These are phyloP conservation scores for Homarus gammarus DNA, from an alignment of 2,888 invertebrate genomes.

Conservation along the genomic window DNA sequence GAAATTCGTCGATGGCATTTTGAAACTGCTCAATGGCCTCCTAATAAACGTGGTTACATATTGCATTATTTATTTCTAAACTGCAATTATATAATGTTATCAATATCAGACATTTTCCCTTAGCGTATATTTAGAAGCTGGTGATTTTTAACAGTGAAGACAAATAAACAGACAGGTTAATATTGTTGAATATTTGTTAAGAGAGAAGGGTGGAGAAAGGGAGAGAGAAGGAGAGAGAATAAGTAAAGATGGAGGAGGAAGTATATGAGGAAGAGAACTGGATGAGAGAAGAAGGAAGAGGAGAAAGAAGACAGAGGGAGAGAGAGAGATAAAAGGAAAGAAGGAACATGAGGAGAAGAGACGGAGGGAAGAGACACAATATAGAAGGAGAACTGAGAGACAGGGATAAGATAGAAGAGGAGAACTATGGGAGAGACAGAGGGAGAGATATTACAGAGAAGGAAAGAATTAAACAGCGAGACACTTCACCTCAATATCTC, in stretches of 20 bases:
- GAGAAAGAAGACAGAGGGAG: conserved; percentile 13
- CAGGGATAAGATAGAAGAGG: conserved; percentile 8
- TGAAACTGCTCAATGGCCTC: too few relatives aligned
- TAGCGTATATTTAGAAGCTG: too few relatives aligned
- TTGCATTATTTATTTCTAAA: too few relatives aligned
- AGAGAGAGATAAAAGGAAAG: conserved; percentile 16
- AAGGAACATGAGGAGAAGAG: background rate
- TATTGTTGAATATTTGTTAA: too few relatives aligned
- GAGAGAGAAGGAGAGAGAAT: conserved; percentile 27
- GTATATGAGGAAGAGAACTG: background rate
- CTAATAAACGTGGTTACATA: too few relatives aligned
- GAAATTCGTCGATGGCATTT: too few relatives aligned
- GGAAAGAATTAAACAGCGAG: background rate
- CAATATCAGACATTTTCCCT: too few relatives aligned
- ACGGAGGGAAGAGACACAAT: background rate
- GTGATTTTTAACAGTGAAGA: too few relatives aligned
- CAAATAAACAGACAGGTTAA: too few relatives aligned
- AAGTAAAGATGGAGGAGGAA: background rate
- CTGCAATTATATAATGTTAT: too few relatives aligned
- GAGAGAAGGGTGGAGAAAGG: background rate
- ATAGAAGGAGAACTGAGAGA: background rate
- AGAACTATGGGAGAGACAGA: background rate
- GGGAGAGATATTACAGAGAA: conserved; percentile 10
- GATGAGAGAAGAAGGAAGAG: background rate
- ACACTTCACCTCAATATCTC: too few relatives aligned